Evolutionary conservation across 2,797 vertebrate genomes (phyloP).

Genomic region (Sebastes baramenuke): DNA sequence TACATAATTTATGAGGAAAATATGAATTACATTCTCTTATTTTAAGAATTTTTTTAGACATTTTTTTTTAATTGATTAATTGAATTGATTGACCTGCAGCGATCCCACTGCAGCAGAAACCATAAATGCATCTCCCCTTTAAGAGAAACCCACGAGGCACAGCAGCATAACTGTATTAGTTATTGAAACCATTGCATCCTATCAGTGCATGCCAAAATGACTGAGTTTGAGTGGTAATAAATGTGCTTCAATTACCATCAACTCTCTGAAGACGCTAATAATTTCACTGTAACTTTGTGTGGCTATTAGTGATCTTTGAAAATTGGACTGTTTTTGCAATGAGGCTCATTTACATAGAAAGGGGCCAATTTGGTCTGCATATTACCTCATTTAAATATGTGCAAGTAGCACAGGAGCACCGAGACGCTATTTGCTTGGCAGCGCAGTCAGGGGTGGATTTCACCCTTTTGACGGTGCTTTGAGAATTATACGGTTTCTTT

Average conservation of each 20-base stretch:
- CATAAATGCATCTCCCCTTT: neutral
- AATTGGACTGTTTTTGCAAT: neutral
- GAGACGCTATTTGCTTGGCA: too few relatives aligned
- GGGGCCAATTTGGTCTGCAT: neutral
- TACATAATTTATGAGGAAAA: neutral
- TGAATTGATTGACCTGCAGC: neutral
- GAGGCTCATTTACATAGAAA: neutral
- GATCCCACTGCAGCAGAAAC: neutral
- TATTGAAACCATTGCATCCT: neutral
- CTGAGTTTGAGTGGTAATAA: neutral
- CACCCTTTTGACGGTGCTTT: too few relatives aligned
- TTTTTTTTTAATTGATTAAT: neutral
- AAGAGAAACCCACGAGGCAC: neutral
- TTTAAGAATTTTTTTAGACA: neutral
- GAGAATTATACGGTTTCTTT: too few relatives aligned
- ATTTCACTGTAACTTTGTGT: neutral
- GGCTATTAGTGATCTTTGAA: neutral
- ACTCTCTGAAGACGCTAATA: neutral
- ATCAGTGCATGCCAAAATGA: neutral
- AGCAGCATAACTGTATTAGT: neutral
- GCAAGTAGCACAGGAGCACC: neutral
- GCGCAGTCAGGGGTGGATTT: too few relatives aligned
- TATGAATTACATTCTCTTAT: neutral
- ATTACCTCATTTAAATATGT: neutral
- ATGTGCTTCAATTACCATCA: neutral